phyloP scores from a whole-genome alignment of 2,888 invertebrate genomes.

The Petrolisthes manimaculis region DNA sequence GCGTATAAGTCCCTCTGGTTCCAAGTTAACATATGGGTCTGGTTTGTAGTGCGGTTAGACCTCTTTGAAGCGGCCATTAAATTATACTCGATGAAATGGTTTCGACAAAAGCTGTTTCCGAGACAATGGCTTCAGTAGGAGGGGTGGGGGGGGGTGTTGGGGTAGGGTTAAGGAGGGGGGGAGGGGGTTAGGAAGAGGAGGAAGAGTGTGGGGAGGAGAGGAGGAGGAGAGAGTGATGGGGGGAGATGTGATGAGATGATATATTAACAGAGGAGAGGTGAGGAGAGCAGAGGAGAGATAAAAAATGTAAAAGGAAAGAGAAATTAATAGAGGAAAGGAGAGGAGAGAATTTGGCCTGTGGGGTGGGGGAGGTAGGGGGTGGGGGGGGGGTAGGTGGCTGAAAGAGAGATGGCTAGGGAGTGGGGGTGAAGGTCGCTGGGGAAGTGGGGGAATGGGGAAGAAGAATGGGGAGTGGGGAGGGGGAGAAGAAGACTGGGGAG shows the following conservation, averaged over 20 bases:
- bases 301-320: neutral
- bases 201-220: neutral
- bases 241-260: neutral
- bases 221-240: neutral
- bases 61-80: constrained; percentile 38
- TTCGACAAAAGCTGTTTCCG: constrained; percentile 26
- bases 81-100: constrained; percentile 41
- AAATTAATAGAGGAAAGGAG: neutral
- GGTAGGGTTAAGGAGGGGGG: neutral
- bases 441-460: constrained; percentile 2
- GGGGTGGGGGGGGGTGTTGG: constrained; percentile 77
- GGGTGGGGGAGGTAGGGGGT: neutral
- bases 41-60: constrained; percentile 32
- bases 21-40: too few species aligned
- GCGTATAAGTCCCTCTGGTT: too few species aligned
- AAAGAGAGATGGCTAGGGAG: neutral
- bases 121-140: constrained; percentile 19
- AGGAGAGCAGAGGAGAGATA: neutral
- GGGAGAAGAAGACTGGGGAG: too few species aligned
- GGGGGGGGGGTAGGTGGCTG: too few species aligned
- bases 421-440: constrained; percentile 8
- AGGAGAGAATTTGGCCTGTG: neutral
- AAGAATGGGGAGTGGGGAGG: neutral
- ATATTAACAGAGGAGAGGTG: neutral
- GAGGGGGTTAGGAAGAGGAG: neutral